phyloP scores from a whole-genome alignment of 1,140 invertebrate species.

The Drosophila kohkoa region DNA sequence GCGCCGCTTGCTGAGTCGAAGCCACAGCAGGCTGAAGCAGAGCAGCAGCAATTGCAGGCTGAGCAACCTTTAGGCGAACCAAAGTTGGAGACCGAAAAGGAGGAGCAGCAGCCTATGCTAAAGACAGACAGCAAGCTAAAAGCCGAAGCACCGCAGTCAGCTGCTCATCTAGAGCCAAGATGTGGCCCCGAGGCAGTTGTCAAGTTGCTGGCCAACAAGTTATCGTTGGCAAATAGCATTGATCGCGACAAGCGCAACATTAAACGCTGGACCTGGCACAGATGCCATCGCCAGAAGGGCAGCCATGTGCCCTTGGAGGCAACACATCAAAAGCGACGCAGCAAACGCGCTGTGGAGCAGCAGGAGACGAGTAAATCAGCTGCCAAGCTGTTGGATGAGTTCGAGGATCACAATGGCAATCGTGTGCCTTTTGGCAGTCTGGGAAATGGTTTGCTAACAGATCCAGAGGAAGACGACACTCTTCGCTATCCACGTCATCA shows the following conservation, averaged over 20 bases:
- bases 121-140: conserved; percentile 27
- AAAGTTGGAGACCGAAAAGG: background rate
- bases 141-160: background rate
- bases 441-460: conserved; percentile 49
- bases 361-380: background rate
- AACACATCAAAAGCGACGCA: background rate
- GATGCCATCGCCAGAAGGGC: conserved; percentile 19
- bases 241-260: conserved; percentile 47
- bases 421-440: conserved; percentile 42
- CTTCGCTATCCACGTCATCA: conserved; percentile 25
- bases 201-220: conserved; percentile 60
- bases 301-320: background rate
- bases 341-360: conserved; percentile 33
- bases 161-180: background rate
- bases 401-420: conserved; percentile 72
- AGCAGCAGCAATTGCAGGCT: background rate
- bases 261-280: conserved; percentile 13
- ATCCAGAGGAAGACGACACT: background rate
- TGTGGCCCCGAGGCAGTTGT: conserved; percentile 37
- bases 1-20: background rate
- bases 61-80: background rate
- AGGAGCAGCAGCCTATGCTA: background rate
- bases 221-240: conserved; percentile 25
- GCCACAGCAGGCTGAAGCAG: background rate
- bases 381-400: conserved; percentile 45